These are phyloP conservation scores for Leucophenga maculata DNA, from an alignment of 2,888 invertebrate species.

Conservation along the genomic window DNA sequence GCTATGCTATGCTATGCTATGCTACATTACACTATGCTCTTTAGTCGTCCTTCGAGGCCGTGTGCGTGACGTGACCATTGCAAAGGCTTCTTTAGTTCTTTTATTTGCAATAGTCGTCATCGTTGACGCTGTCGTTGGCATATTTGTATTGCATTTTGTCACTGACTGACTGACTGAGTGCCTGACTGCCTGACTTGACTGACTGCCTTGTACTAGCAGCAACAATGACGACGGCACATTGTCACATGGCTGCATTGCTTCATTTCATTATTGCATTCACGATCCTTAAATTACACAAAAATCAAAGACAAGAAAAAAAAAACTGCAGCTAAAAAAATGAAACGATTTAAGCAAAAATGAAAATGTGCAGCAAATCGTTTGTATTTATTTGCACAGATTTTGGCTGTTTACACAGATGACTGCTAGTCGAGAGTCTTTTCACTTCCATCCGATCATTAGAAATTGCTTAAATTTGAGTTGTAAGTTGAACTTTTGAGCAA, in stretches of 20 bases:
- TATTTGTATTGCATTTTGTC: background rate
- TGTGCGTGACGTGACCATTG: conserved; percentile 47
- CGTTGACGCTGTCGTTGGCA: background rate
- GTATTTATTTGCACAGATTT: too few species aligned
- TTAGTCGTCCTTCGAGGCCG: background rate
- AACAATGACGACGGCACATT: background rate
- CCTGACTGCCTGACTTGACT: too few species aligned
- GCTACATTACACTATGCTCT: background rate
- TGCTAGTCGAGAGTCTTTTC: too few species aligned
- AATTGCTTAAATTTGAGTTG: too few species aligned
- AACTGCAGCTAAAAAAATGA: conserved; percentile 44
- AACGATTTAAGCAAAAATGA: background rate
- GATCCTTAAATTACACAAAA: conserved; percentile 67
- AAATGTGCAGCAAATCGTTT: background rate
- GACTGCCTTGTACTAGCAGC: too few species aligned
- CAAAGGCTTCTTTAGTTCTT: conserved; percentile 61
- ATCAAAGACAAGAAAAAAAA: too few species aligned
- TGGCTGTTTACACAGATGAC: too few species aligned
- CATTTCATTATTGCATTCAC: conserved; percentile 51
- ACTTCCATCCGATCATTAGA: too few species aligned
- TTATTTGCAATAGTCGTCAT: conserved; percentile 9
- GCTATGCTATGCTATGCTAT: background rate
- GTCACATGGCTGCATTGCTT: background rate
- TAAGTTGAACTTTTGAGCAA: too few species aligned
- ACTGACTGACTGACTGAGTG: too few species aligned